Percentiles rank a stretch among this genome's conserved stretches.
phyloP scores from a whole-genome alignment of 2,888 invertebrate genomes.

The Amblyjoppa proteus region DNA sequence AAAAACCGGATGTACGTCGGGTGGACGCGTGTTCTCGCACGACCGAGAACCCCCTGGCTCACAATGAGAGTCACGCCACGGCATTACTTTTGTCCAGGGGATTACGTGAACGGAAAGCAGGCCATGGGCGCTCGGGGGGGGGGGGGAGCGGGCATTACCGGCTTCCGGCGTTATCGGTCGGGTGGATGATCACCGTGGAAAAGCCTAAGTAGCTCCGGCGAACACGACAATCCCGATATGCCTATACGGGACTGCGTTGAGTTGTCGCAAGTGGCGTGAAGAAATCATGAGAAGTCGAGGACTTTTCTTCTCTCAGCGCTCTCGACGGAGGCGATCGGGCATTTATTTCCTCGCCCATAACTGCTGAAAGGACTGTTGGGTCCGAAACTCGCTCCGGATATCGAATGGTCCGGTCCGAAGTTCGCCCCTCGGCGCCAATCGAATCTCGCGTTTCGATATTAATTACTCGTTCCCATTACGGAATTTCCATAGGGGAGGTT shows the following conservation, averaged over 20 bases:
- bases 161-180: conserved; percentile 63
- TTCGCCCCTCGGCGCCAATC: conserved; percentile 1
- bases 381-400: background rate
- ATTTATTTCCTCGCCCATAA: background rate
- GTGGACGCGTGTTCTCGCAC: conserved; percentile 61
- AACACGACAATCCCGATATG: conserved; percentile 14
- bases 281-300: background rate
- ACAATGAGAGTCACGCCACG: conserved; percentile 62
- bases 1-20: conserved; percentile 63
- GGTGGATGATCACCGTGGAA: conserved; percentile 48
- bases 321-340: background rate
- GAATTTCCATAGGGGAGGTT: conserved; percentile 33
- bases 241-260: background rate
- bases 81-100: conserved; percentile 51
- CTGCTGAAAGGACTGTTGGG: background rate
- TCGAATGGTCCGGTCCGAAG: background rate
- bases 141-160: conserved; percentile 53
- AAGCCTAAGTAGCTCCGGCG: conserved; percentile 37
- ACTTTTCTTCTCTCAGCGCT: background rate
- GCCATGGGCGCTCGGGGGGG: conserved; percentile 21
- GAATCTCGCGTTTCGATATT: conserved; percentile 27
- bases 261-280: conserved; percentile 29
- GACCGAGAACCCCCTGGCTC: conserved; percentile 22
- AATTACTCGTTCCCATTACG: conserved; percentile 18
- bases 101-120: conserved; percentile 50